Base-by-base conservation (phyloP, 1,140 invertebrate genomes). In the Chionoecetes opilio region DNA sequence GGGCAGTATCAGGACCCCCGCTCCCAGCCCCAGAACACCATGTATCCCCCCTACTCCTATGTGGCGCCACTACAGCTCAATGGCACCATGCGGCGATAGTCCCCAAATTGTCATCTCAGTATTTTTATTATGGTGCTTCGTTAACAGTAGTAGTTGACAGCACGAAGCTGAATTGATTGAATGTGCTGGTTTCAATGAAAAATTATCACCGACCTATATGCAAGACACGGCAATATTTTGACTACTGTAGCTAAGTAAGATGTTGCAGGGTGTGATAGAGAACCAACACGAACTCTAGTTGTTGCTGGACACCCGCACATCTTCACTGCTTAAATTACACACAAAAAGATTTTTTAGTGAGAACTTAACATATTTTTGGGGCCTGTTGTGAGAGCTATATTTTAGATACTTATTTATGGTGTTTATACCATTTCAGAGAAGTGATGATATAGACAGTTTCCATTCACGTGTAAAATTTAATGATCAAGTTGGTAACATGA, bases 1-100 rank as follows among this genome's bases (percentile, higher is more conserved):
- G 97, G 98, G 34, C 98, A 98, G 96, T 98, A 98, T 97, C 98
- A 98, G 94, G 98, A 98, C 96, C 98, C 98, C 0, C 97, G 98
- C 63, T 97, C 97, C 8, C 97, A 98, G 90, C 98, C 98, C 96
- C 98, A 98, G 96, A 98, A 98, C 96, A 97, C 98, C 75, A 98
- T 98, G 96, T 98, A 96, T 88, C 86, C 98, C 17, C 97, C 98
- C 31, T 98, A 98, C 95, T 98, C 98, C 0, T 98, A 98, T 96
- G 98, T 98, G 95, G 41, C 94, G 26, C 85, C 98, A 97, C 98
- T 98, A 95, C 98, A 98, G 11, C 97, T 98, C 31, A 98, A 98
- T 97, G 98, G 98, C 17, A 97, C 97, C 92, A 98, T 98, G 98
- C 97, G 98, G 96, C 97, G 98, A 97, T 98, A 97, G 92, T 95